Evolutionary conservation across 2,113 vertebrate genomes (phyloP).

Genomic region (Myrmecophaga tridactyla): DNA sequence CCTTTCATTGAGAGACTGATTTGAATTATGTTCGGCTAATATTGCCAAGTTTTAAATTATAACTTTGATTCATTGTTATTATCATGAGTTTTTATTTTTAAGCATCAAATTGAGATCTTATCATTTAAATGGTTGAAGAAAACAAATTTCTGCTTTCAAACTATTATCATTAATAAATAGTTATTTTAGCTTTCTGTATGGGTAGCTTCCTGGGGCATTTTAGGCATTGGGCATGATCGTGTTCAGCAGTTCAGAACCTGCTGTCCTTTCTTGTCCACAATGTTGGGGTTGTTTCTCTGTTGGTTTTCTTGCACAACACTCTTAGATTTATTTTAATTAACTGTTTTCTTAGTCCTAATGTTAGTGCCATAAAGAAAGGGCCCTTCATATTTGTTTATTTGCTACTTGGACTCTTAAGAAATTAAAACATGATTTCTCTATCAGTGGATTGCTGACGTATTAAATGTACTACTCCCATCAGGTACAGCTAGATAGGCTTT

Average conservation of each 20-base stretch:
- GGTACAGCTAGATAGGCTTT: background rate
- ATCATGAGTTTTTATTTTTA: background rate
- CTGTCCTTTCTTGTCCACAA: background rate
- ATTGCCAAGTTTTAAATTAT: background rate
- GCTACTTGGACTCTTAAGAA: background rate
- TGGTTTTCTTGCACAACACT: background rate
- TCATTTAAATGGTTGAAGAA: conserved; percentile 24
- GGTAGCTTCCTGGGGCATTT: background rate
- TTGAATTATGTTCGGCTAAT: background rate
- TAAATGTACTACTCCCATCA: background rate
- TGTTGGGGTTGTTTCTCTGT: background rate
- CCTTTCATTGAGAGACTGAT: background rate
- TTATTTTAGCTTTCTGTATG: background rate
- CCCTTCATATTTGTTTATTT: background rate
- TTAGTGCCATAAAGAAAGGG: background rate
- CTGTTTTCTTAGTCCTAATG: background rate
- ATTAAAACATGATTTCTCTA: background rate
- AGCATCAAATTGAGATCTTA: conserved; percentile 19
- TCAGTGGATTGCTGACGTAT: background rate
- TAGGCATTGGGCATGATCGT: background rate
- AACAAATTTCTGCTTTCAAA: conserved; percentile 42
- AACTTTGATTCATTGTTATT: background rate
- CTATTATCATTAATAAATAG: background rate
- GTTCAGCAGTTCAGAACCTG: background rate
- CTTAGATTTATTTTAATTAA: background rate